phyloP scores from a whole-genome alignment of 2,797 vertebrate species.

The Trematocara caparti region DNA sequence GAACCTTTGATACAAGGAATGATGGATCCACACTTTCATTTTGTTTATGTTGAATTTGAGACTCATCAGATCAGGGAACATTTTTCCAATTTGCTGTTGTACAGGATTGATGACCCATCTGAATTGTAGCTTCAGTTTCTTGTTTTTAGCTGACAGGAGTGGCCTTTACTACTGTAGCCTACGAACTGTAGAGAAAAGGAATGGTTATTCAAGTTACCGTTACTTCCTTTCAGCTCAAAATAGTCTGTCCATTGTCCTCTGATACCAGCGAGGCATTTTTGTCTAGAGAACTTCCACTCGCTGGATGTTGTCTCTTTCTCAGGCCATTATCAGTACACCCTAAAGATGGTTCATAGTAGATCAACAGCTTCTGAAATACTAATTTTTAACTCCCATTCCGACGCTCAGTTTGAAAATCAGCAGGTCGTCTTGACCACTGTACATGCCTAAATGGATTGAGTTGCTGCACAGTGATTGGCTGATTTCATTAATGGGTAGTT shows the following conservation, averaged over 20 bases:
- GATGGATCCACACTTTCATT: neutral
- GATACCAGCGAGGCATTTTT: neutral
- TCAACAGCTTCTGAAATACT: neutral
- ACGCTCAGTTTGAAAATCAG: accelerated
- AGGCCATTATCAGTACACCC: neutral
- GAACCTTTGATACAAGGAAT: neutral
- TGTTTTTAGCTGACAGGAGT: neutral
- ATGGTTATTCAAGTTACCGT: neutral
- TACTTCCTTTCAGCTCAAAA: neutral
- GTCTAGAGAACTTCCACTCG: neutral
- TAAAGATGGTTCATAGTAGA: neutral
- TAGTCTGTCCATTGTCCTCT: neutral
- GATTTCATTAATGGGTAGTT: neutral
- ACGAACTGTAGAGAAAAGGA: neutral
- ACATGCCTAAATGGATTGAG: neutral
- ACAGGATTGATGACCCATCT: neutral
- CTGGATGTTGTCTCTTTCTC: neutral
- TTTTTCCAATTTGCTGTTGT: neutral
- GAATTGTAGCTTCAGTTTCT: neutral
- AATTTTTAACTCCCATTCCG: neutral
- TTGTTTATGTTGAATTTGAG: neutral
- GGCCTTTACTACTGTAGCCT: accelerated
- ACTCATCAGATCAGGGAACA: neutral
- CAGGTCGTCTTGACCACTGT: neutral
- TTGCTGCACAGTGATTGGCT: neutral